Percentiles rank a stretch among this genome's conserved stretches.
These are phyloP conservation scores for Drosophila melanosoma DNA, from an alignment of 2,888 invertebrate species.

Conservation along the genomic window DNA sequence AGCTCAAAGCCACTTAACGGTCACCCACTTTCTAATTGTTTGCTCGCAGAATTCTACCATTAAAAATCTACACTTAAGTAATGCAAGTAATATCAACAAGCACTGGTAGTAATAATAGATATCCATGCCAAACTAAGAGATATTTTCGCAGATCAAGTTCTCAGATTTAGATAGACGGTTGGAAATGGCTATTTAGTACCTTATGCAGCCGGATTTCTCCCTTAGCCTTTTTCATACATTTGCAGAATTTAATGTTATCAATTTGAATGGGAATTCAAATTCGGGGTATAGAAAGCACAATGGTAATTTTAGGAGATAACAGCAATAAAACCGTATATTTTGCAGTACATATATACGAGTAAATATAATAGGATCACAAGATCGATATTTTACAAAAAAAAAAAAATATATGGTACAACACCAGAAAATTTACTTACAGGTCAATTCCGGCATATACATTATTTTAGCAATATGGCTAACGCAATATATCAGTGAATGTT, in stretches of 20 bases:
- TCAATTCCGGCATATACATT: constrained; percentile 24
- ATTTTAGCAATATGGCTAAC: constrained; percentile 17
- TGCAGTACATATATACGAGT: neutral
- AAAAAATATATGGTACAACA: neutral
- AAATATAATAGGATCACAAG: neutral
- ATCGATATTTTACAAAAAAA: neutral
- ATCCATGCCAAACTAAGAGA: neutral
- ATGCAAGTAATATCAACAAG: neutral
- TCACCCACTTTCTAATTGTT: neutral
- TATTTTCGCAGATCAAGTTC: neutral
- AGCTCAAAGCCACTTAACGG: neutral
- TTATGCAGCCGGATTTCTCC: neutral
- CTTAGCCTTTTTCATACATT: neutral
- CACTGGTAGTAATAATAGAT: neutral
- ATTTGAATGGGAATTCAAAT: neutral
- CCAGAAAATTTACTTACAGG: constrained; percentile 18
- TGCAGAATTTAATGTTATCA: neutral
- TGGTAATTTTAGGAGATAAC: neutral
- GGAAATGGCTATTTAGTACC: neutral
- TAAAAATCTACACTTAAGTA: neutral
- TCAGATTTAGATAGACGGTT: neutral
- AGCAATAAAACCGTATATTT: neutral
- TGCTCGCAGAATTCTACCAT: neutral
- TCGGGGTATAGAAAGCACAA: neutral
- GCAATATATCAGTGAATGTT: constrained; percentile 10